phyloP scores from a whole-genome alignment of 2,888 invertebrate species.

The Axea sp. region DNA sequence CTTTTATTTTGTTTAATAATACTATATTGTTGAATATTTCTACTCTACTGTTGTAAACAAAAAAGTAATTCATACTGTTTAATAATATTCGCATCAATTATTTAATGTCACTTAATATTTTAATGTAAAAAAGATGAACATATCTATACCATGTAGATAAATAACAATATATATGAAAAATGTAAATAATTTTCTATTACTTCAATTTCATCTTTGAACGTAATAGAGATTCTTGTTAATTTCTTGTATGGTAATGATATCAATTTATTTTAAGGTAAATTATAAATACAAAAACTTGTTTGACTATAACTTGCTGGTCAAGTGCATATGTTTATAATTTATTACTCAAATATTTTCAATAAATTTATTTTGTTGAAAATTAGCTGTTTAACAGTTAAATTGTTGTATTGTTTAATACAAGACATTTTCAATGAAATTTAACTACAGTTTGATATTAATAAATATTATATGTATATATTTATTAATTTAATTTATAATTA shows the following conservation, averaged over 20 bases:
- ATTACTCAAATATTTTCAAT: not conserved
- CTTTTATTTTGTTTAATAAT: no score
- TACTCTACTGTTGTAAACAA: no score
- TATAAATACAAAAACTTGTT: slow-evolving; percentile 3
- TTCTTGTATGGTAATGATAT: no score
- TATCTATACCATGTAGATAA: not conserved
- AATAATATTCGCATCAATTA: no score
- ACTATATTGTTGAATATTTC: no score
- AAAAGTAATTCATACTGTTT: no score
- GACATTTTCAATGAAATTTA: not conserved
- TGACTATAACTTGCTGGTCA: slow-evolving; percentile 35
- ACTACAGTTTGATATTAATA: no score
- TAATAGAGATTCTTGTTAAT: no score
- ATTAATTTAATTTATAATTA: no score
- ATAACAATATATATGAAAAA: not conserved
- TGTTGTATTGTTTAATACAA: not conserved
- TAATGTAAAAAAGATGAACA: not conserved
- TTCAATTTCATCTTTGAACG: no score
- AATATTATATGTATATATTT: no score
- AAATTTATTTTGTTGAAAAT: not conserved
- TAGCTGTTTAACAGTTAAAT: not conserved
- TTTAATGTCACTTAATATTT: slow-evolving; percentile 16
- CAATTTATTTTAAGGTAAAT: no score
- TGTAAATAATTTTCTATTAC: not conserved
- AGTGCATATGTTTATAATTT: slow-evolving; percentile 26